phyloP scores from a whole-genome alignment of 2,888 invertebrate genomes.

The Thera obeliscata region DNA sequence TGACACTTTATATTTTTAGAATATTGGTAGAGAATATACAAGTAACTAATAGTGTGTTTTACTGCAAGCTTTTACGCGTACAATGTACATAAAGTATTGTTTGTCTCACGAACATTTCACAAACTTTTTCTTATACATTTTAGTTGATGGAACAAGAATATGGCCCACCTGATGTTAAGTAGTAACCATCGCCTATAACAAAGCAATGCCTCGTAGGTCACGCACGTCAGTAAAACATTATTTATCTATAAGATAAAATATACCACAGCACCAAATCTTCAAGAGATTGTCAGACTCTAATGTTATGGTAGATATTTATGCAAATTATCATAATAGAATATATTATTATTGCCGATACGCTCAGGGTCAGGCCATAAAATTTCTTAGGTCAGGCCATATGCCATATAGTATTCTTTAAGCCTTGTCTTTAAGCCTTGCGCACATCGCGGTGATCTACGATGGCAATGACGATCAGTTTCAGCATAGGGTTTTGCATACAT shows the following conservation, averaged over 20 bases:
- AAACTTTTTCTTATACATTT: no score
- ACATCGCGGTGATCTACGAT: no score
- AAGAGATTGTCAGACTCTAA: conserved; percentile 9
- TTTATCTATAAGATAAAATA: not conserved
- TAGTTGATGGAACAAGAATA: no score
- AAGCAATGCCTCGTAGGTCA: no score
- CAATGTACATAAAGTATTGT: conserved; percentile 66
- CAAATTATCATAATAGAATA: conserved; percentile 18
- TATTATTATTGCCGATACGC: conserved; percentile 13
- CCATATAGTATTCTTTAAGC: no score
- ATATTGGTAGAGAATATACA: conserved; percentile 15
- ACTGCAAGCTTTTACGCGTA: not conserved
- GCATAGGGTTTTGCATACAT: no score
- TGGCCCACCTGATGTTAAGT: no score
- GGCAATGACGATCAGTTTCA: no score
- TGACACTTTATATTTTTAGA: conserved; percentile 21
- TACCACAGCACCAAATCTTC: not conserved
- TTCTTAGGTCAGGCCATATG: no score
- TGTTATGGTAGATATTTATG: conserved; percentile 11
- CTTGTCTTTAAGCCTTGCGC: no score
- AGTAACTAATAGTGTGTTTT: conserved; percentile 40
- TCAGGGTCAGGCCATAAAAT: conserved; percentile 10
- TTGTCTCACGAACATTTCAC: conserved; percentile 9
- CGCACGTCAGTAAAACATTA: no score
- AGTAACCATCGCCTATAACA: no score